Evolutionary conservation across 1,140 invertebrate species (phyloP), one percentile per base, ranked within the genome.

Genomic region (Euwallacea fornicatus): DNA sequence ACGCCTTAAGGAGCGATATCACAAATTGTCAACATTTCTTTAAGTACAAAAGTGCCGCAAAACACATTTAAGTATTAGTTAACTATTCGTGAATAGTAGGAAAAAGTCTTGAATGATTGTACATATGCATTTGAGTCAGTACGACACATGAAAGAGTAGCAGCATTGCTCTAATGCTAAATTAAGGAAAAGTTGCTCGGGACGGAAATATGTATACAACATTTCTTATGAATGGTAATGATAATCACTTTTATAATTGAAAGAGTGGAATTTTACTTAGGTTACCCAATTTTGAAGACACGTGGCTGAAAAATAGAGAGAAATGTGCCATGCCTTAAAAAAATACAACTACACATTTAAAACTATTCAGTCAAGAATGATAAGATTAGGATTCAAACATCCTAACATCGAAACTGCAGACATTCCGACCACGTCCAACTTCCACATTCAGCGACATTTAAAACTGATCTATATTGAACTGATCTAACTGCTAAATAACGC

Each of bases 401-500:
- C 33, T 42, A 11, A 42, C 10, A 11, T 10, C 43, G 10, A 33
- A 33, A 33, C 21, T 33, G 21, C 21, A 33, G 21, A 33, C 21
- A 33, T 4, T 33, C 21, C 21, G 21, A 33, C 21, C 21, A 33
- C 21, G 21, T 33, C 21, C 21, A 33, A 33, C 21, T 33, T 33
- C 4, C 21, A 33, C 21, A 33, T 33, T 33, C 50, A 15, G 50
- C 15, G 55, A 58, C 21, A 6, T 58, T 33, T 58, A 70, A 70
- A 63, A 70, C 42, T 41, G 53, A 56, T 70, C 60, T 13, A 70
- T 63, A 56, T 70, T 33, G 46, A 70, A 70, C 55, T 62, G 59
- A 43, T 70, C 68, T 43, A 70, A 70, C 60, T 70, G 66, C 56
- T 82, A 89, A 72, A 91, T 90, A 71, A 91, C 87, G 76, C 89